A percentile compares a stretch with the other conserved stretches of the same genome.
These are phyloP conservation scores for Micromussa lordhowensis DNA, from an alignment of 92 coral and sea anemone species.

Conservation along the genomic window DNA sequence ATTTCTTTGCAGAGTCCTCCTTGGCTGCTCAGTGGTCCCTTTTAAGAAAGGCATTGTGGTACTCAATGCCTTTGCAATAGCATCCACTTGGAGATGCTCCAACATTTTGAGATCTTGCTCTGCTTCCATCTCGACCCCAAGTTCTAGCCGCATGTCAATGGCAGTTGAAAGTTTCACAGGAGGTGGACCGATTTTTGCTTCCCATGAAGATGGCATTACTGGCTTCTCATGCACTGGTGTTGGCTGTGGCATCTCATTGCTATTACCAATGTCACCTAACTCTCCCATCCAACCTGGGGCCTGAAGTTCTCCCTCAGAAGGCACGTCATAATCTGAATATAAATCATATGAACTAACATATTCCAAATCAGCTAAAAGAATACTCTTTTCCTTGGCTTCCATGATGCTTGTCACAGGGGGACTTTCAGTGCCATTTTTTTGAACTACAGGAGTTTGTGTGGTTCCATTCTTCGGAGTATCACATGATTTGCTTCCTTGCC, in stretches of 20 bases:
- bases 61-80: conserved; percentile 75
- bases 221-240: conserved; percentile 36
- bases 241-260: conserved; percentile 35
- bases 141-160: conserved; percentile 89
- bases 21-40: conserved; percentile 27
- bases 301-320: conserved; percentile 31
- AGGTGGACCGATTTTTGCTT: conserved; percentile 46
- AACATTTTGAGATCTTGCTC: conserved; percentile 87
- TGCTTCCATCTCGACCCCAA: conserved; percentile 96
- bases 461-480: conserved; percentile 10
- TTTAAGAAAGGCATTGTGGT: conserved; percentile 14
- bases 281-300: conserved; percentile 41
- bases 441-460: conserved; percentile 6
- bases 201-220: conserved; percentile 20
- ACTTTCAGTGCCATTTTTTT: conserved; percentile 23
- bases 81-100: conserved; percentile 75
- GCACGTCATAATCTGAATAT: conserved; percentile 27
- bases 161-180: conserved; percentile 85
- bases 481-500: neutral
- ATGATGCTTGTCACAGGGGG: neutral
- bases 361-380: conserved; percentile 1
- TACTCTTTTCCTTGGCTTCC: conserved; percentile 27
- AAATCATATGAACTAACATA: conserved; percentile 2
- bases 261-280: conserved; percentile 32
- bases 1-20: conserved; percentile 4